Evolutionary conservation across 1,140 invertebrate species (phyloP).

Genomic region (Eumaeus atala): DNA sequence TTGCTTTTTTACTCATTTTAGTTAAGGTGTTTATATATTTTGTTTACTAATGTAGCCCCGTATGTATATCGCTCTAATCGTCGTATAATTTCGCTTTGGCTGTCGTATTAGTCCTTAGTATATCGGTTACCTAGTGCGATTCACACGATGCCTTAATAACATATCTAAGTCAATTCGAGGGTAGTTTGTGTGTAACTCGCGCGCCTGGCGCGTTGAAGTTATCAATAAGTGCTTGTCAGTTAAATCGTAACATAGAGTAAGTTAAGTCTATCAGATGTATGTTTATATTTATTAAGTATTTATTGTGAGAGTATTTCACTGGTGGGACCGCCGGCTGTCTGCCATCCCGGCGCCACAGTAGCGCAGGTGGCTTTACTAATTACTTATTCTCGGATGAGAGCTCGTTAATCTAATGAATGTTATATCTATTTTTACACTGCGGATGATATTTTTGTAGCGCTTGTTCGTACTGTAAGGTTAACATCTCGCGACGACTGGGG

Average conservation of each 20-base stretch:
- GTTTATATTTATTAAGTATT: slow-evolving; percentile 62
- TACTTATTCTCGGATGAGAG: slow-evolving; percentile 58
- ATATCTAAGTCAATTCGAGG: slow-evolving; percentile 69
- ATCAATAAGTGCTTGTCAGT: slow-evolving; percentile 54
- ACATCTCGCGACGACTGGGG: slow-evolving; percentile 43
- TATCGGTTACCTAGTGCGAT: slow-evolving; percentile 63
- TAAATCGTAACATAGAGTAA: slow-evolving; percentile 52
- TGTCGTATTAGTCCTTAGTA: slow-evolving; percentile 63
- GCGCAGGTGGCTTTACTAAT: slow-evolving; percentile 33
- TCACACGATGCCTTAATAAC: slow-evolving; percentile 74
- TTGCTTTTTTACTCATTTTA: slow-evolving; percentile 53
- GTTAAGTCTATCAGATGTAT: slow-evolving; percentile 54
- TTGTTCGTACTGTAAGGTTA: slow-evolving; percentile 48
- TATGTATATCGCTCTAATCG: slow-evolving; percentile 42
- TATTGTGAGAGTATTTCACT: slow-evolving; percentile 38
- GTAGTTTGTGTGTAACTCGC: neutral
- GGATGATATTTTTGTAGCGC: slow-evolving; percentile 54
- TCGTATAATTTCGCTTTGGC: slow-evolving; percentile 65
- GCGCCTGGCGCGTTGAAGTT: slow-evolving; percentile 17
- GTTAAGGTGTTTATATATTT: slow-evolving; percentile 70
- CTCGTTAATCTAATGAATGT: slow-evolving; percentile 64
- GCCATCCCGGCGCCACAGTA: slow-evolving; percentile 50
- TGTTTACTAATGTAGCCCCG: slow-evolving; percentile 29
- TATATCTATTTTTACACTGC: slow-evolving; percentile 66
- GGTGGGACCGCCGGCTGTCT: too few relatives aligned